Evolutionary conservation across 2,797 vertebrate species (phyloP).

Genomic region (Scolopax rusticola): DNA sequence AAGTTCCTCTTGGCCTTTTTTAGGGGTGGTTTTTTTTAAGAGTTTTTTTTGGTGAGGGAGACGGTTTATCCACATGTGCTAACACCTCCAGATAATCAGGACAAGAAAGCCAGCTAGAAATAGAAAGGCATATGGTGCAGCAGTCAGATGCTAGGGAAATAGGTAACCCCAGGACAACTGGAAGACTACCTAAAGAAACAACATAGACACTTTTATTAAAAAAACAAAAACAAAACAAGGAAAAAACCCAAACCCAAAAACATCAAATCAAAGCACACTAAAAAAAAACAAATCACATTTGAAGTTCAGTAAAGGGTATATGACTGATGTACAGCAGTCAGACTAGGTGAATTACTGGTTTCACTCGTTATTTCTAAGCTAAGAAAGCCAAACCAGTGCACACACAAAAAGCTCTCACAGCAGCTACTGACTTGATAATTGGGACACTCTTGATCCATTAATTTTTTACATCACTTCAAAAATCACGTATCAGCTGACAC

Average conservation of each 20-base stretch:
- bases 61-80: background rate
- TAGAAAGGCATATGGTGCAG: background rate
- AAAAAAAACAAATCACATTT: background rate
- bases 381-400: rapidly evolving
- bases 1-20: background rate
- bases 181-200: background rate
- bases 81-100: background rate
- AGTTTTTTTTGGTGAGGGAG: background rate
- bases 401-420: background rate
- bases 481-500: conserved; percentile 19
- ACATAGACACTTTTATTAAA: background rate
- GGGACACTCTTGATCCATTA: background rate
- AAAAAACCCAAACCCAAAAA: background rate
- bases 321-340: background rate
- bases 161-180: background rate
- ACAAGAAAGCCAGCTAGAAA: background rate
- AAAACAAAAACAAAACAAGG: background rate
- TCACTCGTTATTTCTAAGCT: background rate
- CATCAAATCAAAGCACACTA: background rate
- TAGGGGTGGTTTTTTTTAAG: background rate
- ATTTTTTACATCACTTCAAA: background rate
- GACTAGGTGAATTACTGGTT: background rate
- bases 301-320: background rate
- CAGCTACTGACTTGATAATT: conserved; percentile 9
- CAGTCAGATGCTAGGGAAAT: conserved; percentile 1